phyloP scores from a whole-genome alignment of 2,797 vertebrate species.

The Mus caroli region DNA sequence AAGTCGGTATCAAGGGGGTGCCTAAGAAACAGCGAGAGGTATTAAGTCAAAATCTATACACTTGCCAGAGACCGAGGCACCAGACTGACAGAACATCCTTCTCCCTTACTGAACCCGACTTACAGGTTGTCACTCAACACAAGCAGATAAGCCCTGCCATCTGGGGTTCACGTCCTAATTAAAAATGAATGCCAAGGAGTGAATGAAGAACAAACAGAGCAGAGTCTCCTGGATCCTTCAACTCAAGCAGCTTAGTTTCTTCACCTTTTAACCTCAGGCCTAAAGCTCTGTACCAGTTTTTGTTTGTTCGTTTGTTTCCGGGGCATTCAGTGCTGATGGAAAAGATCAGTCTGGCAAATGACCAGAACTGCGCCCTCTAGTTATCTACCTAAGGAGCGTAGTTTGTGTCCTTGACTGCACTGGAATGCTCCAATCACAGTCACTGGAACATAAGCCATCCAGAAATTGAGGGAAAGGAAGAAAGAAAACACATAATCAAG shows the following conservation, averaged over 20 bases:
- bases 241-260: neutral
- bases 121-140: slow-evolving; percentile 50
- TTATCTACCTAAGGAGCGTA: slow-evolving; percentile 62
- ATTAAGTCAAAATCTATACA: slow-evolving; percentile 38
- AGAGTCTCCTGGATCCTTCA: neutral
- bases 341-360: slow-evolving; percentile 59
- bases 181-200: slow-evolving; percentile 52
- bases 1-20: neutral
- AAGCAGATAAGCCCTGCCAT: slow-evolving; percentile 53
- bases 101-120: slow-evolving; percentile 57
- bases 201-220: slow-evolving; percentile 18
- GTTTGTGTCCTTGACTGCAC: slow-evolving; percentile 33
- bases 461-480: slow-evolving; percentile 56
- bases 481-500: slow-evolving; percentile 69
- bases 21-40: neutral
- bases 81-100: slow-evolving; percentile 14
- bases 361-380: slow-evolving; percentile 60
- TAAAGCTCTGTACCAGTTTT: neutral
- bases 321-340: slow-evolving; percentile 3
- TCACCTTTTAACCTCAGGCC: slow-evolving; percentile 18
- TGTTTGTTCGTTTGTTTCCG: neutral
- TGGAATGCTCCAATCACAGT: slow-evolving; percentile 71
- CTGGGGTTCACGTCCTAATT: slow-evolving; percentile 65
- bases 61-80: slow-evolving; percentile 49
- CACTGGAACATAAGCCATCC: slow-evolving; percentile 31